Evolutionary conservation across 2,113 vertebrate genomes (phyloP).

Genomic region (Sula dactylatra): DNA sequence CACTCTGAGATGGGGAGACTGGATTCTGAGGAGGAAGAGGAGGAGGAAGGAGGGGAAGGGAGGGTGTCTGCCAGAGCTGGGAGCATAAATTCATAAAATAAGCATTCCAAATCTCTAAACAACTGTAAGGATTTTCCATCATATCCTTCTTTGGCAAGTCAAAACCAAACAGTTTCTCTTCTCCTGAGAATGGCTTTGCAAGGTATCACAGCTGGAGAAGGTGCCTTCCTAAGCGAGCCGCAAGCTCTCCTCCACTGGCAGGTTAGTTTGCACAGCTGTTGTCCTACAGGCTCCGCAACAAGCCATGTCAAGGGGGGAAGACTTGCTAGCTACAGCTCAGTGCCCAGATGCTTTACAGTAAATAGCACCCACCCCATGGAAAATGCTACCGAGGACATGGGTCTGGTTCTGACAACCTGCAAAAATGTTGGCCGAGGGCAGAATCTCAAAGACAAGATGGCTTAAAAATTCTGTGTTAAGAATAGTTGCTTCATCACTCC

Average conservation of each 20-base stretch:
- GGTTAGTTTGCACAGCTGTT: background rate
- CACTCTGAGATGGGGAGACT: conserved; percentile 34
- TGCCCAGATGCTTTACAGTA: background rate
- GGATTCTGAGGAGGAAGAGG: conserved; percentile 43
- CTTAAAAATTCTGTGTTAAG: background rate
- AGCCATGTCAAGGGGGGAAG: accelerated
- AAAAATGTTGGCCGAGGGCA: background rate
- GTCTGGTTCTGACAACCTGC: background rate
- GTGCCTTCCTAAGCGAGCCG: background rate
- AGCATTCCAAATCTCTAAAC: conserved; percentile 31
- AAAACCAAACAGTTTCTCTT: background rate
- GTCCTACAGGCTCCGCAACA: background rate
- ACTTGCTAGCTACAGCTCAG: background rate
- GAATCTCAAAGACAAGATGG: background rate
- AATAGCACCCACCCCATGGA: background rate
- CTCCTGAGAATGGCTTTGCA: background rate
- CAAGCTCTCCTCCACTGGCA: background rate
- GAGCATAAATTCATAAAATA: conserved; percentile 62
- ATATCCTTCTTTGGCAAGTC: background rate
- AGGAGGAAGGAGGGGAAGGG: background rate
- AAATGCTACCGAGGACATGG: background rate
- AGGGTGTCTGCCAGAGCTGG: conserved; percentile 20
- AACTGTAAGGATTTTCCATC: background rate
- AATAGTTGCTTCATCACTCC: background rate
- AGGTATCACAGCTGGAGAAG: background rate